phyloP scores from a whole-genome alignment of 2,113 vertebrate genomes.

The Antigone vipio region DNA sequence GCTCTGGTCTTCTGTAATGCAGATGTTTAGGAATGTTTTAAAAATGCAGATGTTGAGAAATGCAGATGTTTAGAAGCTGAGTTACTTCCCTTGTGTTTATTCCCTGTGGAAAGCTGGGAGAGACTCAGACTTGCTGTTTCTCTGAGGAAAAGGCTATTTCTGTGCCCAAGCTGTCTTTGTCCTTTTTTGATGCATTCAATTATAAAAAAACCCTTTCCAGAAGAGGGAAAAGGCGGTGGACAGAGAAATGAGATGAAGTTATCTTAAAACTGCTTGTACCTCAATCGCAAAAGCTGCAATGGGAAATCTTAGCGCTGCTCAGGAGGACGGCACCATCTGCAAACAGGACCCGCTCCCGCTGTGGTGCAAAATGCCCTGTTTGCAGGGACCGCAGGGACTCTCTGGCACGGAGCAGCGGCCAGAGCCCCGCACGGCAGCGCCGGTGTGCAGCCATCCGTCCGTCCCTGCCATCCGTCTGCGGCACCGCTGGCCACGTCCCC shows the following conservation, averaged over 20 bases:
- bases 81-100: not conserved
- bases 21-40: not conserved
- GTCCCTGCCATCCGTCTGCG: conserved; percentile 53
- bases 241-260: not conserved
- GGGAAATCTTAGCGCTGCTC: not conserved
- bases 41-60: not conserved
- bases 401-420: conserved; percentile 41
- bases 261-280: not conserved
- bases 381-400: not conserved
- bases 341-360: conserved; percentile 1
- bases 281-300: not conserved
- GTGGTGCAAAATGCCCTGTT: conserved; percentile 25
- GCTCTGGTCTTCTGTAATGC: not conserved
- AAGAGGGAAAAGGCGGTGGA: too few species aligned
- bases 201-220: not conserved
- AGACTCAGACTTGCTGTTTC: not conserved
- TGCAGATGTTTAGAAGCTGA: not conserved
- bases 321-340: not conserved
- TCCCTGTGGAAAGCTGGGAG: not conserved
- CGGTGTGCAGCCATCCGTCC: conserved; percentile 52
- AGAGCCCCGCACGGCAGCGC: conserved; percentile 69
- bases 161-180: not conserved
- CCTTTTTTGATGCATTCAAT: not conserved
- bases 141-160: not conserved
- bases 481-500: not conserved